Evolutionary conservation across 2,888 invertebrate species (phyloP).

Genomic region (Melanotus villosus): DNA sequence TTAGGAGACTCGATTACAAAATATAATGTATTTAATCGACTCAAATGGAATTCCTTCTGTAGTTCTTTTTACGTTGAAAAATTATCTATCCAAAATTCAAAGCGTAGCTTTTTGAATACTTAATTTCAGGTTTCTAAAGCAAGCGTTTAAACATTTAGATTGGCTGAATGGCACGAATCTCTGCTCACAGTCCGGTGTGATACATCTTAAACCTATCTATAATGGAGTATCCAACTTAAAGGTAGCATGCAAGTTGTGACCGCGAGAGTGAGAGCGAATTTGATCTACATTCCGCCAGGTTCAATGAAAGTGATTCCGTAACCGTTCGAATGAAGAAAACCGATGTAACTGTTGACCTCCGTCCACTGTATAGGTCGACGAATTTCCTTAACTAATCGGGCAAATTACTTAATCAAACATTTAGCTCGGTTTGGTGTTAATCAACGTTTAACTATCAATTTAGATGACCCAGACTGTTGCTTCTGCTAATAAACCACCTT

Average conservation of each 20-base stretch:
- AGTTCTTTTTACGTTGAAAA: too few species aligned
- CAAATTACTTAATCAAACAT: conserved; percentile 17
- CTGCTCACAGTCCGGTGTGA: not conserved
- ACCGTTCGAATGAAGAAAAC: conserved; percentile 21
- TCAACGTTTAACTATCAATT: conserved; percentile 1
- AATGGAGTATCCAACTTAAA: not conserved
- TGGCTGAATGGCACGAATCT: not conserved
- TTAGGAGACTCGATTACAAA: too few species aligned
- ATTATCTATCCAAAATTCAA: too few species aligned
- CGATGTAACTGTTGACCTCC: conserved; percentile 11
- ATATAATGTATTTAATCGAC: too few species aligned
- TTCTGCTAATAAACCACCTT: too few species aligned
- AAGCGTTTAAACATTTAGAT: not conserved
- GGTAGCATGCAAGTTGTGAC: conserved; percentile 19
- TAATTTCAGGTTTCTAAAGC: too few species aligned
- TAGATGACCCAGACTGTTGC: too few species aligned
- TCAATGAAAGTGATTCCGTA: conserved; percentile 41
- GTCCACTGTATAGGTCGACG: conserved; percentile 3
- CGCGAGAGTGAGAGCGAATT: conserved; percentile 40
- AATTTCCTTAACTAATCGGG: not conserved
- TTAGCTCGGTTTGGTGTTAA: conserved; percentile 8
- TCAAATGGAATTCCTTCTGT: too few species aligned
- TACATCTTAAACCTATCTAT: not conserved
- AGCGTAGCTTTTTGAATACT: too few species aligned
- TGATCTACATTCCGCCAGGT: conserved; percentile 36